A percentile compares a stretch with the other conserved stretches of the same genome.
Conservation (phyloP, 1,140 invertebrate genomes). For the Goniozus legneri region DNA sequence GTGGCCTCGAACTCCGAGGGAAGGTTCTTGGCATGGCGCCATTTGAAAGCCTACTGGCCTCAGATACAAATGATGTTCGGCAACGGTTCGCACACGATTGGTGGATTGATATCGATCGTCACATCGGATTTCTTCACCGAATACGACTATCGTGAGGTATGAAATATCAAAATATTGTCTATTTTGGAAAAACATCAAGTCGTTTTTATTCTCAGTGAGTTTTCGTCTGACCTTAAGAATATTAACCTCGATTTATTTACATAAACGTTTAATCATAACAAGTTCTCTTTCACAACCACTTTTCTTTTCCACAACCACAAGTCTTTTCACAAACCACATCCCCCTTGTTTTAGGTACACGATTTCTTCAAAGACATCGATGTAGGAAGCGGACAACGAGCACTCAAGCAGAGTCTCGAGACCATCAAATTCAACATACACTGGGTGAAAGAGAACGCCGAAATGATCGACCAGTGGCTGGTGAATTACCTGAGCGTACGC, state of each 20-base stretch:
- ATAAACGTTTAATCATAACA: no score
- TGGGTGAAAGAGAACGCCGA: conserved; percentile 69
- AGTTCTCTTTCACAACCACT: no score
- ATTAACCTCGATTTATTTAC: no score
- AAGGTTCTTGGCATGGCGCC: conserved; percentile 71
- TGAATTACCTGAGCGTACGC: conserved; percentile 41
- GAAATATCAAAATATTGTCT: no score
- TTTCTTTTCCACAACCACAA: no score
- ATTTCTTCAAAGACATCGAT: conserved; percentile 66
- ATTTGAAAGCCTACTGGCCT: conserved; percentile 71
- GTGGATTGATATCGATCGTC: conserved; percentile 65
- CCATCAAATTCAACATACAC: conserved; percentile 74
- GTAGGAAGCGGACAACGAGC: conserved; percentile 66
- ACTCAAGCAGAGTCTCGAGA: conserved; percentile 72
- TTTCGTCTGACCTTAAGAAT: no score
- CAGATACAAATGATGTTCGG: conserved; percentile 64
- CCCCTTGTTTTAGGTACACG: conserved; percentile 57
- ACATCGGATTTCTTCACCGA: conserved; percentile 68
- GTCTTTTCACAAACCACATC: not conserved
- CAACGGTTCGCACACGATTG: conserved; percentile 66
- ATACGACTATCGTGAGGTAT: conserved; percentile 71
- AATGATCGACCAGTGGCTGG: conserved; percentile 60
- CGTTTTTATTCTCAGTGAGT: no score
- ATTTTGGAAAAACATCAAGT: no score
- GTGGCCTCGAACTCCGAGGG: conserved; percentile 72